A percentile compares a stretch with the other conserved stretches of the same genome.
phyloP scores from a whole-genome alignment of 2,797 vertebrate species.

The Synaphobranchus kaupii region DNA sequence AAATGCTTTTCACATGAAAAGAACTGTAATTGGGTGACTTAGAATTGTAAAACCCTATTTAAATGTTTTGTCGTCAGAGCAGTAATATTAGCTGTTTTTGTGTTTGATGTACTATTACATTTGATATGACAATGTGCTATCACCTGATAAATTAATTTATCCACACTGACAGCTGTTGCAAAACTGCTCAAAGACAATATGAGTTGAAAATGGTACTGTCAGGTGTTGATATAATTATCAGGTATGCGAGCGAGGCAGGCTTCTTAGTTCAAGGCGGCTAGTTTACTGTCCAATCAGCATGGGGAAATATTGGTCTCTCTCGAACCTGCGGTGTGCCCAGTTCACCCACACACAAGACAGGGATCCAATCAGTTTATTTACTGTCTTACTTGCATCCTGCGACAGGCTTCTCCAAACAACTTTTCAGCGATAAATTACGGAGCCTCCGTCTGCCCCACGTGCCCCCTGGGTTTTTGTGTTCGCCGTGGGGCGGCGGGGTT shows the following conservation, averaged over 20 bases:
- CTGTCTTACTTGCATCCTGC: not conserved
- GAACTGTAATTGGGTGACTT: constrained; percentile 5
- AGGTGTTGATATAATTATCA: constrained; percentile 1
- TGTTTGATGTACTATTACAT: not conserved
- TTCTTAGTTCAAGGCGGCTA: not conserved
- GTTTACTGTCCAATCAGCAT: constrained; percentile 23
- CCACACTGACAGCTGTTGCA: not conserved
- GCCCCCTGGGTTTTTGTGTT: constrained; percentile 16
- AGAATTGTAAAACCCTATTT: not conserved
- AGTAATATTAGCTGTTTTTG: not conserved
- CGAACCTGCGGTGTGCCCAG: not conserved
- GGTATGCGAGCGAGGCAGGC: not conserved
- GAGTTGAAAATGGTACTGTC: constrained; percentile 8
- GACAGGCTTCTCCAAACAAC: constrained; percentile 19
- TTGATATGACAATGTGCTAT: not conserved
- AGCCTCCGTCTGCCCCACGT: not conserved
- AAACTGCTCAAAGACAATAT: constrained; percentile 10
- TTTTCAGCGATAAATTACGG: constrained; percentile 13
- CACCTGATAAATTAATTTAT: not conserved
- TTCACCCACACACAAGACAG: not conserved
- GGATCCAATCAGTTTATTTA: constrained; percentile 18
- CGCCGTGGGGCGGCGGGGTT: not conserved
- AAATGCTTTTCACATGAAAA: not conserved
- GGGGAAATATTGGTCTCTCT: not conserved
- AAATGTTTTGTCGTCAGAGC: not conserved